Evolutionary conservation across 2,888 invertebrate genomes (phyloP).

Genomic region (Siphlonurus alternatus): DNA sequence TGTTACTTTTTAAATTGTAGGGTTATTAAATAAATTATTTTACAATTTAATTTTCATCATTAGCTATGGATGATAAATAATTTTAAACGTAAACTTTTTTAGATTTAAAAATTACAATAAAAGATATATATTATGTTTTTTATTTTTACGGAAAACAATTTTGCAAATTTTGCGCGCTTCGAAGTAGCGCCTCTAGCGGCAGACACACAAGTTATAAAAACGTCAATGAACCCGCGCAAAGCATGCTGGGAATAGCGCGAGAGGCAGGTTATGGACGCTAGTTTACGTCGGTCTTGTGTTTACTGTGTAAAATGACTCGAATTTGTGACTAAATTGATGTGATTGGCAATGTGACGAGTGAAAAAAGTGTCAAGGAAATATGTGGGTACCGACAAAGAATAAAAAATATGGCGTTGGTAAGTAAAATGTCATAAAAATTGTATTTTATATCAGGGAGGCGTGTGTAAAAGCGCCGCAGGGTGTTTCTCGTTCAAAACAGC

Average conservation of each 20-base stretch:
- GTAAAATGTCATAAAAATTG: conserved; percentile 10
- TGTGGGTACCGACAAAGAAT: conserved; percentile 21
- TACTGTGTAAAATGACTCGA: background rate
- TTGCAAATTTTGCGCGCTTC: background rate
- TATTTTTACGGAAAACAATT: too few relatives aligned
- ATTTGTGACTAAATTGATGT: too few relatives aligned
- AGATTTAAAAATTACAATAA: too few relatives aligned
- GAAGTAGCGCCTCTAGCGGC: background rate
- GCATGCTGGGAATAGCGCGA: background rate
- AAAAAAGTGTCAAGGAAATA: too few relatives aligned
- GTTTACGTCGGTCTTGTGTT: background rate
- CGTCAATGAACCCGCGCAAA: background rate
- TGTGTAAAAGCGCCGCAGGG: background rate
- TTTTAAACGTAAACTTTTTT: too few relatives aligned
- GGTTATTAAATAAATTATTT: too few relatives aligned
- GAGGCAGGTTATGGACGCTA: background rate
- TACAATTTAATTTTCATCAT: too few relatives aligned
- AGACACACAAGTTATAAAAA: background rate
- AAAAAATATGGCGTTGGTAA: conserved; percentile 21
- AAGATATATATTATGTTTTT: too few relatives aligned
- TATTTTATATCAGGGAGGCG: background rate
- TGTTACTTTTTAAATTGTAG: too few relatives aligned
- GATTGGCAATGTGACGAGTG: too few relatives aligned
- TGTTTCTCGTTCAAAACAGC: background rate
- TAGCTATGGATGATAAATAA: too few relatives aligned